These are phyloP conservation scores for Caenorhabditis inopinata DNA, from an alignment of 1,140 invertebrate genomes.

Conservation along the genomic window DNA sequence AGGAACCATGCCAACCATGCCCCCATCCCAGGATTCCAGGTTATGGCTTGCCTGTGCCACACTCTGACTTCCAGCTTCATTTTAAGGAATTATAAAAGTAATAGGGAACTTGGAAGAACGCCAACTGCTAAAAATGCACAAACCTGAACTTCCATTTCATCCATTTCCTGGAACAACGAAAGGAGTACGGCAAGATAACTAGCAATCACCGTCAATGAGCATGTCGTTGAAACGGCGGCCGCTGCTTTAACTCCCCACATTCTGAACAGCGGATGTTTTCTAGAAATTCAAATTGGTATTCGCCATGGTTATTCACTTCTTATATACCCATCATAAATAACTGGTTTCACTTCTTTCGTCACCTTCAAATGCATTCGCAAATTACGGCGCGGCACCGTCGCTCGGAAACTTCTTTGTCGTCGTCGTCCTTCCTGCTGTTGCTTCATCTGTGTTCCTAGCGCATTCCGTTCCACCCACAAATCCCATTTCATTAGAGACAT, in stretches of 20 bases:
- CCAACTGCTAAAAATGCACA: not conserved
- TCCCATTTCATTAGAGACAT: not conserved
- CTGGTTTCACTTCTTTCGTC: not conserved
- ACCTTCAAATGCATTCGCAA: not conserved
- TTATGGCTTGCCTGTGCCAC: too few relatives aligned
- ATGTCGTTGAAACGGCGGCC: not conserved
- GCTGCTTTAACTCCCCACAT: not conserved
- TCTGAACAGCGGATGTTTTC: not conserved
- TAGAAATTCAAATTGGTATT: too few relatives aligned
- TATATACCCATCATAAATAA: not conserved
- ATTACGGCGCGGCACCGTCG: not conserved
- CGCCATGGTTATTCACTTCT: too few relatives aligned
- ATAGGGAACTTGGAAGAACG: too few relatives aligned
- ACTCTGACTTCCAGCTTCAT: too few relatives aligned
- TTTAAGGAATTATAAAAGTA: not conserved
- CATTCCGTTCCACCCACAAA: not conserved
- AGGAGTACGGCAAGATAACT: not conserved
- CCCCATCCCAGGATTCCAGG: too few relatives aligned
- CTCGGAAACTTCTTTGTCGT: not conserved
- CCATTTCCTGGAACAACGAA: not conserved
- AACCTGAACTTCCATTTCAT: conserved; percentile 1
- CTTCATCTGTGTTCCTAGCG: not conserved
- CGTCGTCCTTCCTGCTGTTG: not conserved
- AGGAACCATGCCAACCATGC: too few relatives aligned
- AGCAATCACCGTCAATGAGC: not conserved